Percentiles rank a stretch among this genome's conserved stretches.
Evolutionary conservation across 2,888 invertebrate genomes (phyloP).

Genomic region (Nomada fabriciana): DNA sequence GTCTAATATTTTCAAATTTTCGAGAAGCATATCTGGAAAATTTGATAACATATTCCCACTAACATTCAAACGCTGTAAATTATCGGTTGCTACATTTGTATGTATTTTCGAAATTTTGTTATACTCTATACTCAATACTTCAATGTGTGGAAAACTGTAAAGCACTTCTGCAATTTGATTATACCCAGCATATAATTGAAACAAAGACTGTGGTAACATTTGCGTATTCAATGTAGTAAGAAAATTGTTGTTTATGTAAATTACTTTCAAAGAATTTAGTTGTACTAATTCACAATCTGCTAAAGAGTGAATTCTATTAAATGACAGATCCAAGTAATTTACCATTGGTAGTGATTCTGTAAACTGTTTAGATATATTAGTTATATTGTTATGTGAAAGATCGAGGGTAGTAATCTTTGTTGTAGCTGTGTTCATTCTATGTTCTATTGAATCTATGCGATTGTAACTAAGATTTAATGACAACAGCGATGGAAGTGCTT

Average conservation of each 20-base stretch:
- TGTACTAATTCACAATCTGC: conserved; percentile 47
- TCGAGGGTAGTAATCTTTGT: conserved; percentile 74
- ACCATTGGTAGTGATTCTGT: conserved; percentile 84
- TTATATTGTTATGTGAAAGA: conserved; percentile 81
- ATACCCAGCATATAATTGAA: conserved; percentile 69
- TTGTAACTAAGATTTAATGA: conserved; percentile 86
- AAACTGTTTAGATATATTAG: conserved; percentile 83
- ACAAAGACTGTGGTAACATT: conserved; percentile 70
- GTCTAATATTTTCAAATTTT: conserved; percentile 85
- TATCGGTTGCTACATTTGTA: conserved; percentile 42
- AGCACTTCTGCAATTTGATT: conserved; percentile 71
- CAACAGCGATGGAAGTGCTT: conserved; percentile 83
- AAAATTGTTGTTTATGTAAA: conserved; percentile 73
- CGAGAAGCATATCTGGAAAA: conserved; percentile 84
- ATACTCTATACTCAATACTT: conserved; percentile 71
- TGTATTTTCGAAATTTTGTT: conserved; percentile 70
- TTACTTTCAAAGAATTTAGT: conserved; percentile 60
- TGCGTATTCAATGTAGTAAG: conserved; percentile 67
- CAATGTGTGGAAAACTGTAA: conserved; percentile 58
- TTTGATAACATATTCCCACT: conserved; percentile 82
- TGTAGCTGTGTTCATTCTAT: conserved; percentile 77
- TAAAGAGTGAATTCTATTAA: conserved; percentile 72
- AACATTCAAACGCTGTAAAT: conserved; percentile 73
- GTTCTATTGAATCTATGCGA: conserved; percentile 80
- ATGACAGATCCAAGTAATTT: conserved; percentile 80